These are phyloP conservation scores for Netelia fuscicornis DNA, from an alignment of 2,888 invertebrate species.

Conservation along the genomic window DNA sequence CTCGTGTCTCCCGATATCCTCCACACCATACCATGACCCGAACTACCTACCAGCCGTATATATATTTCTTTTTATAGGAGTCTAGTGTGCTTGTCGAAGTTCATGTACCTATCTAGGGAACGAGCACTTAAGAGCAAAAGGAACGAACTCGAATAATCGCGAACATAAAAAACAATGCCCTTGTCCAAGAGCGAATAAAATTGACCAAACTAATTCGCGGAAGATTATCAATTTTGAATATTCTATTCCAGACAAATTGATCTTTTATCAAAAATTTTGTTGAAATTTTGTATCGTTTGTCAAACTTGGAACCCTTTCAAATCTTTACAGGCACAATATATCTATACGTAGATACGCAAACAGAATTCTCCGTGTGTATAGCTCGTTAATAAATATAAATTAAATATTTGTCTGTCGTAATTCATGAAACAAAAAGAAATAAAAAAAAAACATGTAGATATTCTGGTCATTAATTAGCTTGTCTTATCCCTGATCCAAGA, in stretches of 20 bases:
- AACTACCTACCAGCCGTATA: background rate
- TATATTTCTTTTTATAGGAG: background rate
- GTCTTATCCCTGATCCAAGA: background rate
- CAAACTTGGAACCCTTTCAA: too few species aligned
- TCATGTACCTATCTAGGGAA: constrained; percentile 3
- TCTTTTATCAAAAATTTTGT: too few species aligned
- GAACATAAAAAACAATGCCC: constrained; percentile 27
- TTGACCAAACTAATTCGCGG: background rate
- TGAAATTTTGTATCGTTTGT: too few species aligned
- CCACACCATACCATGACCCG: constrained; percentile 42
- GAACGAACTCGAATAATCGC: constrained; percentile 53
- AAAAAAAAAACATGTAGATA: background rate
- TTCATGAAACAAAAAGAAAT: background rate
- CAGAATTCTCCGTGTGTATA: too few species aligned
- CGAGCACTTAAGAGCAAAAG: constrained; percentile 3
- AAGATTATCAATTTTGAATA: too few species aligned
- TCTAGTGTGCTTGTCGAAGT: background rate
- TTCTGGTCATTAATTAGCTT: background rate
- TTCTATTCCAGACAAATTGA: too few species aligned
- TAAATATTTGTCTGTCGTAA: too few species aligned
- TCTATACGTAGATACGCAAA: too few species aligned
- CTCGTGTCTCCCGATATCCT: constrained; percentile 71
- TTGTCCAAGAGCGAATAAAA: background rate
- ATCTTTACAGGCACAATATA: too few species aligned
- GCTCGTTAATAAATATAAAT: too few species aligned